A percentile compares a stretch with the other conserved stretches of the same genome.
phyloP scores from a whole-genome alignment of 2,797 vertebrate genomes.

The Rhodeus uyekii region DNA sequence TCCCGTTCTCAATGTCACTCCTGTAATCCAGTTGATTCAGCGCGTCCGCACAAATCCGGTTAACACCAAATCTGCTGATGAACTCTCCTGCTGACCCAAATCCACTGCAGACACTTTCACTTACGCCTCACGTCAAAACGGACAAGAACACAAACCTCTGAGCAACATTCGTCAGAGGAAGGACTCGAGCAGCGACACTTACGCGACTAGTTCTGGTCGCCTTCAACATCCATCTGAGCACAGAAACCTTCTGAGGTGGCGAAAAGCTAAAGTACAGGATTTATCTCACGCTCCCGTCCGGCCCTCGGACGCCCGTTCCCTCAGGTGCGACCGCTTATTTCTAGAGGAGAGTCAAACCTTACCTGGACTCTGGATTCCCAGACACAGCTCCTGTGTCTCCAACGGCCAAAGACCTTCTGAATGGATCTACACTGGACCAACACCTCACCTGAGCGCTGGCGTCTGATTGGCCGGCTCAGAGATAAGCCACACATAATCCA shows the following conservation, averaged over 20 bases:
- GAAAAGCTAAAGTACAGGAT: background rate
- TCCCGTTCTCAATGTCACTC: conserved; percentile 77
- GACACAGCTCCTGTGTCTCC: conserved; percentile 61
- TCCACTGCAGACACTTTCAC: conserved; percentile 74
- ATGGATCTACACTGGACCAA: conserved; percentile 70
- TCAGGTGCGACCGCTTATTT: background rate
- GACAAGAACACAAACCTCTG: background rate
- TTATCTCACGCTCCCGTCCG: background rate
- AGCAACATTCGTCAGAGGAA: background rate
- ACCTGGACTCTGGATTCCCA: conserved; percentile 65
- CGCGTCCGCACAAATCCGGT: conserved; percentile 87
- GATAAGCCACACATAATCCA: conserved; percentile 80
- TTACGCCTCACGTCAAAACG: conserved; percentile 32
- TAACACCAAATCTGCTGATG: conserved; percentile 90
- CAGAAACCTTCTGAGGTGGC: background rate
- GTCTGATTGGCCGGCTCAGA: conserved; percentile 74
- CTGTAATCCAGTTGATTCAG: conserved; percentile 89
- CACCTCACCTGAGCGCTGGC: conserved; percentile 63
- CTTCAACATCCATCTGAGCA: background rate
- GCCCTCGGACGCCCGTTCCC: background rate
- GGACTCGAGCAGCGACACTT: background rate
- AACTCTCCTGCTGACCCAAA: conserved; percentile 81
- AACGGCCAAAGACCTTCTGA: conserved; percentile 69
- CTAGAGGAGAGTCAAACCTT: conserved; percentile 11
- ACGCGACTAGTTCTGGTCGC: background rate